Percentiles rank a stretch among this genome's conserved stretches.
phyloP scores from a whole-genome alignment of 2,113 vertebrate genomes.

The Hemiprocne comata region DNA sequence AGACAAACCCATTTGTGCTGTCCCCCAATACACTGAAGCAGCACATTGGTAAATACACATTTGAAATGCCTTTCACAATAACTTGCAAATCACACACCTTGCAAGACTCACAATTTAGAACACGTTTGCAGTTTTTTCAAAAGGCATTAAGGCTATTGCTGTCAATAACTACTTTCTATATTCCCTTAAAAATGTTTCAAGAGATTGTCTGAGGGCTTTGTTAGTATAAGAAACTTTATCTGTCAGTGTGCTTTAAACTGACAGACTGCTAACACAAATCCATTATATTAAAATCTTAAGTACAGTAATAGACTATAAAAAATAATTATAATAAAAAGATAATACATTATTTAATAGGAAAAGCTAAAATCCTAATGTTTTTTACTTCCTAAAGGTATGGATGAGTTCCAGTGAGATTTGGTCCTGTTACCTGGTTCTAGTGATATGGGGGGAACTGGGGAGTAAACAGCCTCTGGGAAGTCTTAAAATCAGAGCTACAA shows the following conservation, averaged over 20 bases:
- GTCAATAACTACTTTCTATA: constrained; percentile 11
- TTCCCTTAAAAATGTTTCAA: constrained; percentile 51
- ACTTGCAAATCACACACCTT: constrained; percentile 33
- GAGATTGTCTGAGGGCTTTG: constrained; percentile 49
- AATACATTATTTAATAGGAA: constrained; percentile 1
- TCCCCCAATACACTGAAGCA: not conserved
- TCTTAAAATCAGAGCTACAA: not conserved
- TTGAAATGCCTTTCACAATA: constrained; percentile 42
- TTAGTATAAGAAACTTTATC: constrained; percentile 55
- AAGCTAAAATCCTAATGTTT: not conserved
- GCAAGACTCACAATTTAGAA: constrained; percentile 9
- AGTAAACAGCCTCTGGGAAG: not conserved
- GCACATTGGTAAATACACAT: constrained; percentile 12
- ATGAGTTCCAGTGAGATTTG: not conserved
- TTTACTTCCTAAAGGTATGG: not conserved
- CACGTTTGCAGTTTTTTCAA: constrained; percentile 22
- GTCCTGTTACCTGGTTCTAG: not conserved
- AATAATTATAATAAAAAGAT: constrained; percentile 30
- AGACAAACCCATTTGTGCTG: not conserved
- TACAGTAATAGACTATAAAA: constrained; percentile 34
- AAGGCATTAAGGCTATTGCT: constrained; percentile 44
- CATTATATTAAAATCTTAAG: not conserved
- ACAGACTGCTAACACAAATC: constrained; percentile 48
- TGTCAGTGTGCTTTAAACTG: constrained; percentile 58
- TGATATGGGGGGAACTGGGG: not conserved